Conservation (phyloP, 1,140 invertebrate genomes). For the Drosophila tropicalis region DNA sequence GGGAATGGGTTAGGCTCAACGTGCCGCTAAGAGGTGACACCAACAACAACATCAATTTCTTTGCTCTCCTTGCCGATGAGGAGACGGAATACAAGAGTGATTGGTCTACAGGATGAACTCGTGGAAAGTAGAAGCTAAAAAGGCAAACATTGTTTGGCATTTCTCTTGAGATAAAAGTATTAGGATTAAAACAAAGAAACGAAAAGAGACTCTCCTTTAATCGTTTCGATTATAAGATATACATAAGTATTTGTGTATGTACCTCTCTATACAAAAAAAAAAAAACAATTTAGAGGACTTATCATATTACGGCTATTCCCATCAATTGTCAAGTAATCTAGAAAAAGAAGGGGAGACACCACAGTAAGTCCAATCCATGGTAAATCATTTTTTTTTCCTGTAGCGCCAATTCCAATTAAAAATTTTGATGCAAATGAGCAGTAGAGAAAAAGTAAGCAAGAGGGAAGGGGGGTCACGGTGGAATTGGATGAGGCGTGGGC, state of each 20-base stretch:
- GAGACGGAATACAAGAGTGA: neutral
- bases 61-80: neutral
- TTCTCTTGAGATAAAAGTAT: neutral
- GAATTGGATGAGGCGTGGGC: neutral
- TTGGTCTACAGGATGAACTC: neutral
- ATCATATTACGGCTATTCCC: conserved; percentile 21
- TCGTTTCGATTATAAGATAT: neutral
- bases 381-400: conserved; percentile 1
- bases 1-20: conserved; percentile 13
- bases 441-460: conserved; percentile 21
- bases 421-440: conserved; percentile 79
- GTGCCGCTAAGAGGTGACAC: conserved; percentile 9
- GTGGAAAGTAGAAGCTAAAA: neutral
- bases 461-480: neutral
- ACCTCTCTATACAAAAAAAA: neutral
- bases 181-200: neutral
- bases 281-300: conserved; percentile 25
- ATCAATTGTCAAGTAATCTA: conserved; percentile 19
- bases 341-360: neutral
- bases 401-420: conserved; percentile 73
- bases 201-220: neutral
- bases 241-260: too few species aligned
- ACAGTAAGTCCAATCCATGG: neutral
- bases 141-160: neutral
- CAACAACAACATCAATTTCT: neutral